phyloP scores from a whole-genome alignment of 2,888 invertebrate genomes.

The Eulithis testata region DNA sequence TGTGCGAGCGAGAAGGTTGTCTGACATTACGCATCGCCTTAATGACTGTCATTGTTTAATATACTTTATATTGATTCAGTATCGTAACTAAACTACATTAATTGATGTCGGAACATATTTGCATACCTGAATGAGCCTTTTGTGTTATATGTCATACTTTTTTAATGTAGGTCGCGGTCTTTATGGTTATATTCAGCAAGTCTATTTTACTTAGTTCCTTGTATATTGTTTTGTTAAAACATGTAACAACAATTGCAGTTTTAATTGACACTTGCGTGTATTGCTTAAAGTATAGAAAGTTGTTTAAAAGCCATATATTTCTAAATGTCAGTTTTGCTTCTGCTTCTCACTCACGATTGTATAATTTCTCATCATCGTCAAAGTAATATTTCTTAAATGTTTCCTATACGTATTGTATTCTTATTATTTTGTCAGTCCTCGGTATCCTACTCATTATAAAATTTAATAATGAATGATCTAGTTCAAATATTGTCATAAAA shows the following conservation, averaged over 20 bases:
- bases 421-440: neutral
- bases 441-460: neutral
- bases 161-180: neutral
- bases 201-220: neutral
- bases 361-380: constrained; percentile 12
- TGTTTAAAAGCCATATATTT: constrained; percentile 27
- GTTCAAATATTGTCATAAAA: neutral
- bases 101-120: constrained; percentile 23
- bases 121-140: constrained; percentile 2
- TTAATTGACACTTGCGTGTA: neutral
- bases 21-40: no score
- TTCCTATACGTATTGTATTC: neutral
- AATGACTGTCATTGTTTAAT: constrained; percentile 30
- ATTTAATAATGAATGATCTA: neutral
- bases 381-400: constrained; percentile 12
- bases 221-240: neutral
- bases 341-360: constrained; percentile 16
- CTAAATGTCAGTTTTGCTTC: constrained; percentile 22
- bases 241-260: neutral
- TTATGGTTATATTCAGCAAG: no score
- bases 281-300: constrained; percentile 29
- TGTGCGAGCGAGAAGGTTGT: no score
- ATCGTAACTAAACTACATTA: constrained; percentile 7
- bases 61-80: constrained; percentile 16
- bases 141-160: constrained; percentile 9